A percentile compares a stretch with the other conserved stretches of the same genome.
Conservation (phyloP, 1,140 invertebrate species). For the Carposina sasakii region DNA sequence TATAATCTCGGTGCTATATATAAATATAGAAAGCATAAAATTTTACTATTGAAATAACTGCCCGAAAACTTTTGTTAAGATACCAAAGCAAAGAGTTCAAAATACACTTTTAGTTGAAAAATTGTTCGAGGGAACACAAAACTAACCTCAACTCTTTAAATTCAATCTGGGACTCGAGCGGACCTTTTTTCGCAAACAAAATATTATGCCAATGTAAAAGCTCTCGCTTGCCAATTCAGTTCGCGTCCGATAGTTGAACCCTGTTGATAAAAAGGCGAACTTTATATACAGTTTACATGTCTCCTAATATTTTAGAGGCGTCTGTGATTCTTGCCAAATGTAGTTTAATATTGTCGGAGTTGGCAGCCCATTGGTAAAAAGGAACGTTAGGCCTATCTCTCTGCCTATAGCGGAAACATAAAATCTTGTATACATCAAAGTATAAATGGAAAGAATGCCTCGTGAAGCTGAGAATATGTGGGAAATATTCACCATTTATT, state of each 20-base stretch:
- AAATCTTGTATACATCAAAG: conserved; percentile 12
- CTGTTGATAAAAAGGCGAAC: conserved; percentile 44
- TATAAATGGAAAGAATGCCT: not conserved
- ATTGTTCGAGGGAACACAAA: too few relatives aligned
- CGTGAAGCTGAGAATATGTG: conserved; percentile 21
- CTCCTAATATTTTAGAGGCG: conserved; percentile 32
- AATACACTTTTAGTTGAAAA: too few relatives aligned
- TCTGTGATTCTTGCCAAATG: conserved; percentile 53
- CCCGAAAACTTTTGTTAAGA: conserved; percentile 20
- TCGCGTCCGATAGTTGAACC: conserved; percentile 26
- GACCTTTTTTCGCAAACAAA: conserved; percentile 37
- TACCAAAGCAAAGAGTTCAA: conserved; percentile 20
- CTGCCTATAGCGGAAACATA: conserved; percentile 34
- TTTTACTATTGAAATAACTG: too few relatives aligned
- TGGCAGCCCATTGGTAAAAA: too few relatives aligned
- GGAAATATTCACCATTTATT: conserved; percentile 38
- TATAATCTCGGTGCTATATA: conserved; percentile 13
- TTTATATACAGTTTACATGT: conserved; percentile 46
- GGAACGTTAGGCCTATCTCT: conserved; percentile 42
- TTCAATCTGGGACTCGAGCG: conserved; percentile 34
- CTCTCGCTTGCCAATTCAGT: conserved; percentile 41
- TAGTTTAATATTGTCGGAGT: conserved; percentile 54
- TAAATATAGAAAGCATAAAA: not conserved
- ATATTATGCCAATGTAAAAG: conserved; percentile 41
- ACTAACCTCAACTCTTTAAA: conserved; percentile 33